These are phyloP conservation scores for Leucophenga montana DNA, from an alignment of 2,888 invertebrate species.

Conservation along the genomic window DNA sequence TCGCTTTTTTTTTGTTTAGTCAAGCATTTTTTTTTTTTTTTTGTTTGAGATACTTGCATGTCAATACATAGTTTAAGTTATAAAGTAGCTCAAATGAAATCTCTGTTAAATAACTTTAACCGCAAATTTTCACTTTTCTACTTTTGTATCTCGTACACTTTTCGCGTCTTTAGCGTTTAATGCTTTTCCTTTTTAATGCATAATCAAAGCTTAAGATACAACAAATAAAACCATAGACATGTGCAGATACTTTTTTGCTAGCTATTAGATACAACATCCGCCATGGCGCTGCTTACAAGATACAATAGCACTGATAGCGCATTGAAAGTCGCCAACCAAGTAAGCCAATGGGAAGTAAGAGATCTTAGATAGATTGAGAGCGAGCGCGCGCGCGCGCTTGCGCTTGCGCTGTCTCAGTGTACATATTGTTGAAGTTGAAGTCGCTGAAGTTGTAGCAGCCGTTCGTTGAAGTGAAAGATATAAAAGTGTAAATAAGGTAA, in stretches of 20 bases:
- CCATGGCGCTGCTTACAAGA: constrained; percentile 9
- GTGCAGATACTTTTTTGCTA: neutral
- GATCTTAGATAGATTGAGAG: constrained; percentile 33
- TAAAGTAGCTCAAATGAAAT: constrained; percentile 8
- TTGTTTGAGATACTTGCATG: neutral
- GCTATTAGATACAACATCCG: constrained; percentile 4
- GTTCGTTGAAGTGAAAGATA: constrained; percentile 47
- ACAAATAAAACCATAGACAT: neutral
- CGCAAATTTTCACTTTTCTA: constrained; percentile 2
- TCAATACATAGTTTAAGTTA: neutral
- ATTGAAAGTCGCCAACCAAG: constrained; percentile 5
- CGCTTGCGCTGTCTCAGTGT: constrained; percentile 25
- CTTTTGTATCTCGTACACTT: neutral
- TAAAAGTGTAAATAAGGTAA: constrained; percentile 71
- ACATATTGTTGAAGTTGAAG: constrained; percentile 42
- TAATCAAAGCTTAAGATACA: constrained; percentile 6
- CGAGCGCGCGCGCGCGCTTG: constrained; percentile 20
- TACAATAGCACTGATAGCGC: constrained; percentile 1
- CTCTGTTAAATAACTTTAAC: neutral
- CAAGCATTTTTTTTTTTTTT: constrained; percentile 8
- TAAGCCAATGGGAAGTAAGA: neutral
- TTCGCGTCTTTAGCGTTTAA: neutral
- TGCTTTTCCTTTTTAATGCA: constrained; percentile 6
- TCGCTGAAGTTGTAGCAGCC: constrained; percentile 43
- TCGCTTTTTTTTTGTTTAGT: constrained; percentile 46